Percentiles rank a stretch among this genome's conserved stretches.
Conservation (phyloP, 2,797 vertebrate genomes). For the Gymnodraco acuticeps region DNA sequence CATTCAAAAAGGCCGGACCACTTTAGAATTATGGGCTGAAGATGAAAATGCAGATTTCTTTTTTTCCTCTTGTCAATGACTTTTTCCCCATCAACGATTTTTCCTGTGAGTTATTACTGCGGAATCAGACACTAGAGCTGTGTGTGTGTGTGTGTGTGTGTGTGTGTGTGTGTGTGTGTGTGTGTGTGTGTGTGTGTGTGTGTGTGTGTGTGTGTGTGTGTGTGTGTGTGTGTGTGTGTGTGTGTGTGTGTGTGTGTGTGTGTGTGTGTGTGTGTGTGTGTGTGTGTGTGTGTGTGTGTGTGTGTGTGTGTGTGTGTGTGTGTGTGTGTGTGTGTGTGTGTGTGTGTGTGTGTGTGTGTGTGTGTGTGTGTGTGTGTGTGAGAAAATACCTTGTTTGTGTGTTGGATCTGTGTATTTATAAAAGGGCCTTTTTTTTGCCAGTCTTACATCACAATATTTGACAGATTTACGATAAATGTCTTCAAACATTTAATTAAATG, state of each 20-base stretch:
- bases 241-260: neutral
- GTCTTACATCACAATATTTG: slow-evolving; percentile 34
- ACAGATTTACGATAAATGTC: slow-evolving; percentile 70
- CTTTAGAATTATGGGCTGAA: slow-evolving; percentile 76
- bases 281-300: neutral
- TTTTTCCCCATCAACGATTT: slow-evolving; percentile 63
- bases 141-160: slow-evolving; percentile 10
- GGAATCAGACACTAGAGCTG: slow-evolving; percentile 53
- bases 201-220: neutral
- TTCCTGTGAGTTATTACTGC: slow-evolving; percentile 72
- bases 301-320: neutral
- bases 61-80: slow-evolving; percentile 55
- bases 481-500: slow-evolving; percentile 76
- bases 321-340: slow-evolving; percentile 17
- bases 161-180: neutral
- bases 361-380: neutral
- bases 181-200: neutral
- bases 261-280: neutral
- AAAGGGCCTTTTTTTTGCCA: slow-evolving; percentile 28
- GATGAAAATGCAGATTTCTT: slow-evolving; percentile 80
- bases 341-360: slow-evolving; percentile 15
- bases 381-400: neutral
- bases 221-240: neutral
- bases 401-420: neutral
- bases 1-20: slow-evolving; percentile 74